A percentile compares a stretch with the other conserved stretches of the same genome.
phyloP scores from a whole-genome alignment of 2,888 invertebrate genomes.

The Apomyelois bistriatella region DNA sequence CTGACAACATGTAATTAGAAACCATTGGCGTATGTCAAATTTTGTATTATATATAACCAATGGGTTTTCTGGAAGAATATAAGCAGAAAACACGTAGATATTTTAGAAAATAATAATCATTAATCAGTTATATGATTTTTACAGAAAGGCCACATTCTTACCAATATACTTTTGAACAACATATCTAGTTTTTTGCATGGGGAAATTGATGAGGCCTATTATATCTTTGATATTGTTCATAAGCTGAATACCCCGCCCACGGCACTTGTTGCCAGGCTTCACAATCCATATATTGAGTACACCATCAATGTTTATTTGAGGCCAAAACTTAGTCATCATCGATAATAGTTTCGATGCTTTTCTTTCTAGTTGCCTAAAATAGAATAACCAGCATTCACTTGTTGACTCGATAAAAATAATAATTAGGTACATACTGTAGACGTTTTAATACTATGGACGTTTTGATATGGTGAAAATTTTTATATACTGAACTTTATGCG shows the following conservation, averaged over 20 bases:
- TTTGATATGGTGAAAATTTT: no score
- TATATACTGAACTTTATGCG: no score
- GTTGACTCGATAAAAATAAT: no score
- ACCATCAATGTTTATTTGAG: slow-evolving; percentile 92
- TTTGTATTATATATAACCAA: slow-evolving; percentile 93
- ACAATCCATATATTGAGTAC: slow-evolving; percentile 95
- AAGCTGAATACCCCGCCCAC: slow-evolving; percentile 93
- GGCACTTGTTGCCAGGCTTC: slow-evolving; percentile 95
- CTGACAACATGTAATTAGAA: slow-evolving; percentile 93
- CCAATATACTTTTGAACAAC: slow-evolving; percentile 98
- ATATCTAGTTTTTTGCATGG: slow-evolving; percentile 86
- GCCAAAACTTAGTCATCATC: slow-evolving; percentile 86
- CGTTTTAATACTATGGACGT: no score
- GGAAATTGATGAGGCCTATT: slow-evolving; percentile 84
- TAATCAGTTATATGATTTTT: neutral
- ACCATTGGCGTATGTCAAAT: slow-evolving; percentile 98
- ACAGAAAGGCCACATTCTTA: slow-evolving; percentile 47
- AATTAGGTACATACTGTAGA: no score
- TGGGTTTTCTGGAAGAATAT: slow-evolving; percentile 85
- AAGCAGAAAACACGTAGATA: neutral
- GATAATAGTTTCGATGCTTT: slow-evolving; percentile 82
- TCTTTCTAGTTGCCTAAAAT: slow-evolving; percentile 67
- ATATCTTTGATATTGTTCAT: slow-evolving; percentile 94
- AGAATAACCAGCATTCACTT: neutral
- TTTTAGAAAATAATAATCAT: neutral